A percentile compares a stretch with the other conserved stretches of the same genome.
phyloP scores from a whole-genome alignment of 2,888 invertebrate genomes.

The Polymixis lichenea region DNA sequence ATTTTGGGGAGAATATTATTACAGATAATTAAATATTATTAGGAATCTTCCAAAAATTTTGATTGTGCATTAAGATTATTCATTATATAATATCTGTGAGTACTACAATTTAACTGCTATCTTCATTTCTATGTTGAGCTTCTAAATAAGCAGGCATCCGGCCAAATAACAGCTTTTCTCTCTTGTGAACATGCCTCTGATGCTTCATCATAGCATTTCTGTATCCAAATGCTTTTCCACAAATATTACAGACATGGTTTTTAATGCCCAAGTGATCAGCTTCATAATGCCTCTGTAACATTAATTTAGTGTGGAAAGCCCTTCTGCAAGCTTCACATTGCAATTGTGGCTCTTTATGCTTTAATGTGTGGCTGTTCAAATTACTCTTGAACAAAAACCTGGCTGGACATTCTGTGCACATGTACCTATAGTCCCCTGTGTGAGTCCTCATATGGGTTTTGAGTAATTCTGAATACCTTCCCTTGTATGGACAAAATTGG shows the following conservation, averaged over 20 bases:
- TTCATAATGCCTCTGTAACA: slow-evolving; percentile 77
- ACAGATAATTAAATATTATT: not conserved
- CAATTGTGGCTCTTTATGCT: slow-evolving; percentile 77
- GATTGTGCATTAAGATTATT: not conserved
- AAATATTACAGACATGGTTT: slow-evolving; percentile 80
- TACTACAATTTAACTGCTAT: slow-evolving; percentile 4
- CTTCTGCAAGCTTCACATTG: slow-evolving; percentile 80
- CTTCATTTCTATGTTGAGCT: slow-evolving; percentile 60
- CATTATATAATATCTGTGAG: too few relatives aligned
- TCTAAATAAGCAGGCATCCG: slow-evolving; percentile 76
- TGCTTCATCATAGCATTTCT: slow-evolving; percentile 83
- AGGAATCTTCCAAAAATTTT: not conserved
- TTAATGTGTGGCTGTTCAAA: slow-evolving; percentile 79
- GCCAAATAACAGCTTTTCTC: slow-evolving; percentile 75
- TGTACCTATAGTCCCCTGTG: slow-evolving; percentile 78
- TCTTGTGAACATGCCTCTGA: slow-evolving; percentile 80
- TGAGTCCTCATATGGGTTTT: slow-evolving; percentile 80
- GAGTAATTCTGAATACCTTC: slow-evolving; percentile 75
- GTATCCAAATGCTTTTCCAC: slow-evolving; percentile 82
- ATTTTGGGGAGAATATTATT: too few relatives aligned
- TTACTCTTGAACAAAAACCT: slow-evolving; percentile 80
- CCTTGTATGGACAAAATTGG: slow-evolving; percentile 77
- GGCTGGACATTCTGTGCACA: slow-evolving; percentile 82
- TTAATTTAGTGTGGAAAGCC: slow-evolving; percentile 76
- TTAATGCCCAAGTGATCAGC: slow-evolving; percentile 81